phyloP scores from a whole-genome alignment of 2,113 vertebrate genomes.

The Mola mola region DNA sequence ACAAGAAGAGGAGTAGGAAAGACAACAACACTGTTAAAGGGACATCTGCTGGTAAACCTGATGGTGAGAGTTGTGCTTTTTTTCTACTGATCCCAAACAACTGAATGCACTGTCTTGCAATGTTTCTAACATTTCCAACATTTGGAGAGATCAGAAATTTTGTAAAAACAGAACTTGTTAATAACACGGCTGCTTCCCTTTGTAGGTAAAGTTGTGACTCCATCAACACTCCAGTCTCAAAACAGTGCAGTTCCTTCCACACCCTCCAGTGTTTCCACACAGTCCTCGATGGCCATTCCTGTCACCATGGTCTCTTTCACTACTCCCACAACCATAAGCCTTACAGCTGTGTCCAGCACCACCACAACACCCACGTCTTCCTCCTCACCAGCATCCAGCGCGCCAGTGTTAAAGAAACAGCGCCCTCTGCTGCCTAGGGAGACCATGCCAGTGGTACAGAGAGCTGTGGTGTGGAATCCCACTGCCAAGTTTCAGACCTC shows the following conservation, averaged over 20 bases:
- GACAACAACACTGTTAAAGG: slow-evolving; percentile 83
- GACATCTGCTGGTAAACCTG: slow-evolving; percentile 82
- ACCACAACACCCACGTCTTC: slow-evolving; percentile 75
- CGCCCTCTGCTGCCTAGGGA: slow-evolving; percentile 95
- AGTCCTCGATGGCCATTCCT: slow-evolving; percentile 83
- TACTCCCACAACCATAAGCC: slow-evolving; percentile 74
- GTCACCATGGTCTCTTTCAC: slow-evolving; percentile 80
- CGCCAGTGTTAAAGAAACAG: slow-evolving; percentile 92
- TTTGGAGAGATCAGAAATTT: background rate
- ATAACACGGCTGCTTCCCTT: slow-evolving; percentile 16
- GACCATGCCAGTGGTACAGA: slow-evolving; percentile 91
- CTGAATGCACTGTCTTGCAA: background rate
- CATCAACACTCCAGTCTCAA: slow-evolving; percentile 82
- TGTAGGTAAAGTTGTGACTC: slow-evolving; percentile 85
- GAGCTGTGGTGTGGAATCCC: slow-evolving; percentile 93
- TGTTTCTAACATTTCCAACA: background rate
- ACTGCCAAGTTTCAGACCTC: slow-evolving; percentile 95
- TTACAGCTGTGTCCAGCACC: slow-evolving; percentile 61
- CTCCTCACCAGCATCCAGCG: slow-evolving; percentile 69
- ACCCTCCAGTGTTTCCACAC: slow-evolving; percentile 79
- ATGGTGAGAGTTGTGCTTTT: slow-evolving; percentile 77
- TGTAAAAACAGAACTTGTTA: background rate
- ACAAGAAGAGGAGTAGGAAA: slow-evolving; percentile 90
- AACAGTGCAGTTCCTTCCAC: slow-evolving; percentile 81
- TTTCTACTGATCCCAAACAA: background rate